Conservation (phyloP, 2,797 vertebrate species). For the Ibycter americanus region DNA sequence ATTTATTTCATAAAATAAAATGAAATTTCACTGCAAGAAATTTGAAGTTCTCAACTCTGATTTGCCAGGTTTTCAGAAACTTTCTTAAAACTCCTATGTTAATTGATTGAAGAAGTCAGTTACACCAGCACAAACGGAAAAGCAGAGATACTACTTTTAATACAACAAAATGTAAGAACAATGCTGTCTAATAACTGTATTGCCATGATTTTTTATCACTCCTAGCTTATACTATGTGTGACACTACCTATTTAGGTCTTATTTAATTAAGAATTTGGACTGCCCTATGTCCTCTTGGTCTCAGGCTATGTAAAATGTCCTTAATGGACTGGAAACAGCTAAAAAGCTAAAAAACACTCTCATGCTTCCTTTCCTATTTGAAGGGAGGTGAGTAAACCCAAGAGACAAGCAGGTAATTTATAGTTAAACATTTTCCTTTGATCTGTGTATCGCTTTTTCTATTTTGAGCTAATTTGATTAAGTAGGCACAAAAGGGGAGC, state of each 20-base stretch:
- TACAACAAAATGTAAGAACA: not conserved
- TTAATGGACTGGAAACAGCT: not conserved
- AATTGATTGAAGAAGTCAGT: not conserved
- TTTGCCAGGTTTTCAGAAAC: not conserved
- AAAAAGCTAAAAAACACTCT: not conserved
- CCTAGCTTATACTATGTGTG: not conserved
- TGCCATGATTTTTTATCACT: not conserved
- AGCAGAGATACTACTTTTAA: not conserved
- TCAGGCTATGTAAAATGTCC: not conserved
- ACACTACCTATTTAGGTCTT: not conserved
- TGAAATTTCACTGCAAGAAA: not conserved
- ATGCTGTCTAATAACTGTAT: not conserved
- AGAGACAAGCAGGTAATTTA: constrained; percentile 34
- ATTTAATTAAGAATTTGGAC: not conserved
- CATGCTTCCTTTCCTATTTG: not conserved
- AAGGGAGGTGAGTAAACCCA: not conserved
- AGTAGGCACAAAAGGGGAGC: not conserved
- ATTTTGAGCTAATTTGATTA: constrained; percentile 66
- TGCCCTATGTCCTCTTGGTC: not conserved
- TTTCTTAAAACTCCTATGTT: not conserved
- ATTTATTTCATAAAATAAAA: not conserved
- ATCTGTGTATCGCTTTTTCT: constrained; percentile 50
- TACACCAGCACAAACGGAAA: not conserved
- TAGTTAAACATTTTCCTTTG: constrained; percentile 65
- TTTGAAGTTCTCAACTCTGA: not conserved